These are phyloP conservation scores for Imbricaverruca yamaguchii DNA, from an alignment of 2,888 invertebrate species.

Conservation along the genomic window DNA sequence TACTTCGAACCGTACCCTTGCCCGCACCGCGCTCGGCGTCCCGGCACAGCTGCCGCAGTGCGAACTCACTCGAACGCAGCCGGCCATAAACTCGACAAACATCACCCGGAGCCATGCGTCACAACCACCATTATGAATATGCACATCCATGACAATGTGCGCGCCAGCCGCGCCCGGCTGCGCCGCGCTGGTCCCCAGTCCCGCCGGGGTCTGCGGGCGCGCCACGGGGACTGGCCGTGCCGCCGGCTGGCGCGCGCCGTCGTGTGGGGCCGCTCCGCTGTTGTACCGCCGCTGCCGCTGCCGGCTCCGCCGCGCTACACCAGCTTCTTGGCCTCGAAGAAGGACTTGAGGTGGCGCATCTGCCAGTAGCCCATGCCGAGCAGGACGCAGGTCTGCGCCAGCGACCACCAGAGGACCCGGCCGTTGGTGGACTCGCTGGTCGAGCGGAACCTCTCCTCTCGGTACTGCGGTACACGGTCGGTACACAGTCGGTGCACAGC, in stretches of 20 bases:
- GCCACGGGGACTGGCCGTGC: background rate
- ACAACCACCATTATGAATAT: background rate
- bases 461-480: constrained; percentile 56
- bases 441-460: constrained; percentile 93
- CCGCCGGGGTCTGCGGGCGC: no score
- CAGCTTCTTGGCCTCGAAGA: constrained; percentile 99
- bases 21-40: no score
- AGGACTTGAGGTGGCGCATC: constrained; percentile 97
- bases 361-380: constrained; percentile 96
- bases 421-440: constrained; percentile 86
- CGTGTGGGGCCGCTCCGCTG: background rate
- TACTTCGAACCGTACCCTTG: no score
- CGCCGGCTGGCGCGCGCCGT: background rate
- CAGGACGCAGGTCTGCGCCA: constrained; percentile 82
- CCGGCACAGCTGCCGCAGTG: no score
- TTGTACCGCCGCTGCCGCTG: background rate
- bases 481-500: no score
- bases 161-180: background rate
- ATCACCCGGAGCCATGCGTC: no score
- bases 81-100: no score
- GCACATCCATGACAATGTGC: background rate
- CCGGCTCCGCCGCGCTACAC: constrained; percentile 57
- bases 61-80: no score
- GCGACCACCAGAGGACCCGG: constrained; percentile 72
- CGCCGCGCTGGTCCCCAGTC: background rate